phyloP scores from a whole-genome alignment of 2,888 invertebrate genomes.

The Drosophila testacea region DNA sequence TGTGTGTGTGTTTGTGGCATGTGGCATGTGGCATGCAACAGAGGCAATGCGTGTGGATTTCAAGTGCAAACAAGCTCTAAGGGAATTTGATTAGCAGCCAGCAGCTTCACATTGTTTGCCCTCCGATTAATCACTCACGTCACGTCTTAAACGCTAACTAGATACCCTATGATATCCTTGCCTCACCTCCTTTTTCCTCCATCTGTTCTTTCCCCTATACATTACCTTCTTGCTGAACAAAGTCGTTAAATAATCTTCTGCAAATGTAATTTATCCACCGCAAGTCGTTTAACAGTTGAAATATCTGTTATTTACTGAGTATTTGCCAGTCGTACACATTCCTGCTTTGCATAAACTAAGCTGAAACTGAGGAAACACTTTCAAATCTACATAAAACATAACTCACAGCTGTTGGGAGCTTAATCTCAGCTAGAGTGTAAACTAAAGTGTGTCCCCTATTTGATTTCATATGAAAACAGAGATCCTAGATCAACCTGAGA shows the following conservation, averaged over 20 bases:
- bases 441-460: no score
- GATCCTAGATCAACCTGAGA: no score
- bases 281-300: background rate
- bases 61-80: constrained; percentile 61
- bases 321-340: background rate
- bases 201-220: background rate
- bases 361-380: background rate
- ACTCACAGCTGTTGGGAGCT: no score
- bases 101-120: constrained; percentile 41
- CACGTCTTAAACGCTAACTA: background rate
- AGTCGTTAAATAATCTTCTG: background rate
- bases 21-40: constrained; percentile 33
- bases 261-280: background rate
- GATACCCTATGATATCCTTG: background rate
- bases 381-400: background rate
- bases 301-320: background rate
- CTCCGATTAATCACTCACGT: constrained; percentile 42
- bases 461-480: no score
- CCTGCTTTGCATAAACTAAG: background rate
- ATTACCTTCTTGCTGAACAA: background rate
- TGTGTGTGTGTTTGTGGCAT: constrained; percentile 18
- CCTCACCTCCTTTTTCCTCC: background rate
- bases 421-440: no score
- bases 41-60: constrained; percentile 45
- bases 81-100: constrained; percentile 48